Percentiles rank a stretch among this genome's conserved stretches.
Conservation (phyloP, 2,888 invertebrate genomes). For the Tetragnatha montana region DNA sequence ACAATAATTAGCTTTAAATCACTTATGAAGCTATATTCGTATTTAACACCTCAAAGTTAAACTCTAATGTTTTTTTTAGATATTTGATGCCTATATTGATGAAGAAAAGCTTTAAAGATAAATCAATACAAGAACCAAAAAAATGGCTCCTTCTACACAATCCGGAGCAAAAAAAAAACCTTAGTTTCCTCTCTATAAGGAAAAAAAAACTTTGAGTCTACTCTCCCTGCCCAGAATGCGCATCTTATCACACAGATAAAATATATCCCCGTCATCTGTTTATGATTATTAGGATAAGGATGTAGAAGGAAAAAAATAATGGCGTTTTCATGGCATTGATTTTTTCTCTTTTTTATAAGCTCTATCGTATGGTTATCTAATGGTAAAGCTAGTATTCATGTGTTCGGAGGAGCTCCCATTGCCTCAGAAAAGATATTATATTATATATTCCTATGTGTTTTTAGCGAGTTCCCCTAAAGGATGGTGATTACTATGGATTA, state of each 20-base stretch:
- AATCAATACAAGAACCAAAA: no score
- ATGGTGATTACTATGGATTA: neutral
- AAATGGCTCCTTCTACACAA: no score
- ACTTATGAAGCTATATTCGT: no score
- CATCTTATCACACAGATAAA: conserved; percentile 4
- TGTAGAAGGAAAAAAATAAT: conserved; percentile 1
- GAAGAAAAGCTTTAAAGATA: no score
- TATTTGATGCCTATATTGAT: no score
- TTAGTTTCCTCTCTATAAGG: no score
- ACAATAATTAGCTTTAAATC: no score
- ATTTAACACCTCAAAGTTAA: no score
- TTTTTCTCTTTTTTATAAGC: neutral
- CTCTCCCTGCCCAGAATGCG: neutral
- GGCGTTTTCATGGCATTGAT: neutral
- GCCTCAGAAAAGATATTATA: neutral
- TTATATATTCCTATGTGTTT: conserved; percentile 1
- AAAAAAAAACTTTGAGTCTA: neutral
- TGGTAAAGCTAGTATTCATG: neutral
- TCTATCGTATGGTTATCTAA: neutral
- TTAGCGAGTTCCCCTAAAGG: neutral
- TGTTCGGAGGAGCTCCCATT: neutral
- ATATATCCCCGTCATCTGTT: conserved; percentile 16
- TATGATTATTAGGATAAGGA: conserved; percentile 38
- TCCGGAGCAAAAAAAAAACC: no score
- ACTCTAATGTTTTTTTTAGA: no score